Evolutionary conservation across 2,113 vertebrate genomes (phyloP), one percentile per base, ranked within the genome.

Genomic region (Romanogobio albipinnatus): DNA sequence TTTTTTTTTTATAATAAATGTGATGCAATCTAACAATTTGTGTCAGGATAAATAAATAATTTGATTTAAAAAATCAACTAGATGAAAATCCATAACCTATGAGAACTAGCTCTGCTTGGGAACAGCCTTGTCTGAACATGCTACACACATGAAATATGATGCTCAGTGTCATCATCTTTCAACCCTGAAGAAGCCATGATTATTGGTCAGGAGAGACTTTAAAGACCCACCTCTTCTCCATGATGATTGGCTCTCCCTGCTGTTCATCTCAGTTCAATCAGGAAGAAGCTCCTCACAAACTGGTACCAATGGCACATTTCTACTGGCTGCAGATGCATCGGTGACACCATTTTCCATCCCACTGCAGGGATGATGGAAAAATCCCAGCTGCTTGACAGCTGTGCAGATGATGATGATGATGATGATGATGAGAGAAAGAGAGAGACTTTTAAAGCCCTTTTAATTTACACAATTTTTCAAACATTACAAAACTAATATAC

Each of bases 201-300:
- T 33, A 86, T 84, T 86, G 82, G 77, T 86, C 39, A 77, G 33
- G 3, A 10, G 19, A 29, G 43, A 33, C 4, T 73, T 68, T 71
- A 51, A 56, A 85, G 24, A 64, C 79, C 74, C 58, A 82, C 83
- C 85, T 80, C 43, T 36, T 73, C n/a, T 79, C 24, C 29, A 10
- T 45, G 26, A 26, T 49, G 22, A 87, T 73, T 86, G 71, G 85
- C 56, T 78, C 36, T 36, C 26, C 17, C 8, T 17, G 56, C 79
- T 53, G 68, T 76, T 61, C 29, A 68, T 82, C 64, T 47, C 43
- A 73, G 22, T 17, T 59, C 39, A 13, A 73, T 76, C 77, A 76
- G 61, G 24, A 29, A 53, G 58, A 39, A 75, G n/a, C 71, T 62
- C 64, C 68, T 61, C 19, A 73, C 51, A 80, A 14, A 19, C 49